A percentile compares a stretch with the other conserved stretches of the same genome.
These are phyloP conservation scores for Halcyon malimbica DNA, from an alignment of 2,113 vertebrate genomes.

Conservation along the genomic window DNA sequence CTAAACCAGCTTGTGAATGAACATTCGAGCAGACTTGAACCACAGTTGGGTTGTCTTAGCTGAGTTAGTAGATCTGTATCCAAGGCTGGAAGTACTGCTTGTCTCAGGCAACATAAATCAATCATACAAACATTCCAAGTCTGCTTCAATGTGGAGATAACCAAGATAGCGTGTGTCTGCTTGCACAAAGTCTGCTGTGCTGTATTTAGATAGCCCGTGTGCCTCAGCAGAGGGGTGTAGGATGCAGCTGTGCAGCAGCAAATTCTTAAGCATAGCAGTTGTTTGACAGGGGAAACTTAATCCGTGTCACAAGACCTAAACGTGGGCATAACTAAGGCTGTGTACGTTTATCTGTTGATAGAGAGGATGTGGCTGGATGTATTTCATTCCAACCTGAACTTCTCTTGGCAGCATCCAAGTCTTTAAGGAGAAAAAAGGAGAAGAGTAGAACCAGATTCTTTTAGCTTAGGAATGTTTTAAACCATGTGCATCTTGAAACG, in stretches of 20 bases:
- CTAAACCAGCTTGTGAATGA: neutral
- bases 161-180: neutral
- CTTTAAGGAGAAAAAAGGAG: neutral
- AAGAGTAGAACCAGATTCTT: neutral
- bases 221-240: neutral
- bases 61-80: neutral
- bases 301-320: neutral
- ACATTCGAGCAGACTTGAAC: neutral
- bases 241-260: constrained; percentile 52
- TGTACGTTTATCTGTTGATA: neutral
- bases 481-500: neutral
- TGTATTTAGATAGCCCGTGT: neutral
- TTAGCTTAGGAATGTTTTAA: neutral
- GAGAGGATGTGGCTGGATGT: neutral
- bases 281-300: neutral
- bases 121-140: neutral
- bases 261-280: neutral
- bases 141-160: neutral
- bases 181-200: neutral
- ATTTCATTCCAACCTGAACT: neutral
- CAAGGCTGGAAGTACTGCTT: fast-evolving
- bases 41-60: neutral
- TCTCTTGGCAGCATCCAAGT: neutral
- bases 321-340: neutral
- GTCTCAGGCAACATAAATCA: neutral